Evolutionary conservation across 2,113 vertebrate species (phyloP), one percentile per base, ranked within the genome.

Genomic region (Pterocles gutturalis): DNA sequence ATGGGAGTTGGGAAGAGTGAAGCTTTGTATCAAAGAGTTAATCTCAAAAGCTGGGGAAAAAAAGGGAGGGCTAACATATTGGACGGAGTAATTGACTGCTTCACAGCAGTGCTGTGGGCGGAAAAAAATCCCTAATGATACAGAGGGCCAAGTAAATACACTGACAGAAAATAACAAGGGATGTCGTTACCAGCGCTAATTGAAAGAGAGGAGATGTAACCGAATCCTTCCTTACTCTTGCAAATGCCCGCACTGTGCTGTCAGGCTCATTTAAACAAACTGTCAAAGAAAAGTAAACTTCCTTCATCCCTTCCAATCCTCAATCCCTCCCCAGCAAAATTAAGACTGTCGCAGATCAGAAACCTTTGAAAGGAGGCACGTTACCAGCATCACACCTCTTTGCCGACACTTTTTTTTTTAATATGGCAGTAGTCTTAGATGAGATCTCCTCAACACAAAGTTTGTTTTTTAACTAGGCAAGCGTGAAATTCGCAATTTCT

Each of bases 91-190:
- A 97, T 97, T 96, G 95, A 96, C 77, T 97, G 81, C 84, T 94
- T 96, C 96, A 96, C 96, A 96, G 96, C 96, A 91, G 96, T 94
- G 89, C 91, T 94, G 96, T 97, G 95, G 93, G 94, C 62, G 89
- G 91, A 93, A 95, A 94, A 88, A 93, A 91, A 13, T 71, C 84
- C 76, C 88, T 96, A 96, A 95, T 90, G 91, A 91, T 91, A 66
- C 78, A 79, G 91, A 89, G 94, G 95, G 90, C 81, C 95, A 92
- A 95, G 94, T 96, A 96, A 97, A 95, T 97, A 96, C 83, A 75
- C 81, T 94, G 96, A 95, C 86, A 97, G 96, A 95, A 89, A 91
- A 94, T 93, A 97, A 96, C 95, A 95, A 87, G 94, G 86, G 89
- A 57, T 82, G 94, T 93, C n/a, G 11, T 95, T 97, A 96, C 86